Evolutionary conservation across 2,113 vertebrate genomes (phyloP).

Genomic region (Sigmodon hispidus): DNA sequence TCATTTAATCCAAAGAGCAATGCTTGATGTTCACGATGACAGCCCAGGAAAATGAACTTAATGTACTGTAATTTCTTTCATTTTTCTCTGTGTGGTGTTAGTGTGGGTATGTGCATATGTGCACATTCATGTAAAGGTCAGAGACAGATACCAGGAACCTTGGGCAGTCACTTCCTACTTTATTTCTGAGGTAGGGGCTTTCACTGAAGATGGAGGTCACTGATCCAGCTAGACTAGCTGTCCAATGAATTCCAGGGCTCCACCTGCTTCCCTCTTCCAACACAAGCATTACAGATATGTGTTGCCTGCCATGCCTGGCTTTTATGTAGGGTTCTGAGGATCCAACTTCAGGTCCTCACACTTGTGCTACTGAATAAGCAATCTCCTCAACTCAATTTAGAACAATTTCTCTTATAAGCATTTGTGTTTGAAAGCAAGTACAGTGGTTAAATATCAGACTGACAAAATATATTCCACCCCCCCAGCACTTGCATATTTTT

Average conservation of each 20-base stretch:
- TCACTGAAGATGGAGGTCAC: background rate
- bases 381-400: background rate
- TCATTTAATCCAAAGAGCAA: background rate
- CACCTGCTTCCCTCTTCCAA: background rate
- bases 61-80: background rate
- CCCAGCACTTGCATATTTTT: background rate
- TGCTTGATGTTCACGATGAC: background rate
- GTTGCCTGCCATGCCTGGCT: background rate
- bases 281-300: background rate
- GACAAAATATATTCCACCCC: background rate
- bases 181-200: background rate
- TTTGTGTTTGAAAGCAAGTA: conserved; percentile 6
- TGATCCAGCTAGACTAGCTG: background rate
- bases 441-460: background rate
- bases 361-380: background rate
- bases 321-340: background rate
- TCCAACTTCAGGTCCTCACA: background rate
- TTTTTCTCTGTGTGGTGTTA: background rate
- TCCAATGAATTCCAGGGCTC: background rate
- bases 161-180: background rate
- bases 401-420: background rate
- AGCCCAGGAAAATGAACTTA: conserved; percentile 7
- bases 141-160: background rate
- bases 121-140: background rate
- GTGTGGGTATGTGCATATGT: background rate